A percentile compares a stretch with the other conserved stretches of the same genome.
Conservation (phyloP, 2,888 invertebrate genomes). For the Erebia ligea region DNA sequence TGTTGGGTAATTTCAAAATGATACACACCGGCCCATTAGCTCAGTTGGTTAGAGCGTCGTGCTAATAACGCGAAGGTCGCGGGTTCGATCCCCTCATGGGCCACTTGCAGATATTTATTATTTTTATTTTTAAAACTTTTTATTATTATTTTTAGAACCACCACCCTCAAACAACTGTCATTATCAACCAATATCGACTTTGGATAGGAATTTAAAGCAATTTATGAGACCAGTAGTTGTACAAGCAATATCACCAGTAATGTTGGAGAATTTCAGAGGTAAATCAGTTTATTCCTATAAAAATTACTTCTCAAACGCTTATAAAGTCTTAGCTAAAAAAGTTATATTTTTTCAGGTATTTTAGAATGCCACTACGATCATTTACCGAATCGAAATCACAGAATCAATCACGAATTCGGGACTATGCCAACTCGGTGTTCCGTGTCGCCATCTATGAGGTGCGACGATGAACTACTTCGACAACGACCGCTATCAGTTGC, state of each 20-base stretch:
- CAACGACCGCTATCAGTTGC: slow-evolving; percentile 60
- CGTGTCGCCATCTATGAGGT: slow-evolving; percentile 66
- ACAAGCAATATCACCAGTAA: slow-evolving; percentile 76
- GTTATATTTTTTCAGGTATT: slow-evolving; percentile 62
- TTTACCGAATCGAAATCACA: slow-evolving; percentile 59
- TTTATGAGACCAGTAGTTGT: slow-evolving; percentile 79
- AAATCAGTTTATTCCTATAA: slow-evolving; percentile 23
- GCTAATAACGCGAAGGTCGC: slow-evolving; percentile 90
- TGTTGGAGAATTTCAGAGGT: slow-evolving; percentile 85
- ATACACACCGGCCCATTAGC: slow-evolving; percentile 84
- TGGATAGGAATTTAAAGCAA: slow-evolving; percentile 76
- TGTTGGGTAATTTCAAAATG: slow-evolving; percentile 32
- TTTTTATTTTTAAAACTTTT: background rate
- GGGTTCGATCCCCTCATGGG: slow-evolving; percentile 90
- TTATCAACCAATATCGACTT: slow-evolving; percentile 77
- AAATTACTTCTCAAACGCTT: background rate
- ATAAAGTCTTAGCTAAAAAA: background rate
- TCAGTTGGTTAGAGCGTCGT: slow-evolving; percentile 91
- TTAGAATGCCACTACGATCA: slow-evolving; percentile 86
- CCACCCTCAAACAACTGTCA: slow-evolving; percentile 76
- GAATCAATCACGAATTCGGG: slow-evolving; percentile 62
- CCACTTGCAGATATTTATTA: slow-evolving; percentile 64
- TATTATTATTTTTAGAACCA: slow-evolving; percentile 65
- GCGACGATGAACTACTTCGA: slow-evolving; percentile 56
- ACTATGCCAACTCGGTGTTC: slow-evolving; percentile 56